Base-by-base conservation (phyloP, 2,888 invertebrate genomes). In the Apantesis nais region DNA sequence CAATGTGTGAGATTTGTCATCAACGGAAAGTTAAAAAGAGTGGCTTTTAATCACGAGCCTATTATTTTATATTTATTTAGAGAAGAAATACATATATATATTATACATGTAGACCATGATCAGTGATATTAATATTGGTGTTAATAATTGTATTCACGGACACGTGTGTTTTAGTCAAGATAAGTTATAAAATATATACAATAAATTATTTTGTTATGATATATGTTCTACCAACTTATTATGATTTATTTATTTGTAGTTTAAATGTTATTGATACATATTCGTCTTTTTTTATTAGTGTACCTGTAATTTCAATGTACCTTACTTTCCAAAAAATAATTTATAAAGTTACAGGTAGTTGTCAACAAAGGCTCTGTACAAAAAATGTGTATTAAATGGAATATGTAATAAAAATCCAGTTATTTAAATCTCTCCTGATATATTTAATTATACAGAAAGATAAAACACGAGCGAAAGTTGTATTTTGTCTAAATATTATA, bases 21-120 rank as follows among this genome's bases (percentile, higher is more conserved):
- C 78, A 82, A 66, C 77, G 74, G 62, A 73, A 69, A 67, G 71
- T 78, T 83, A 89, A 80, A 85, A 87, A 8, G 85, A 88, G 73
- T 29, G n/a, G 58, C 41, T 39, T 25, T 66, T 58, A 66, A 55
- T 14, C 29, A 55, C 5, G 9, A 25, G 25, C 25, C 55, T 52
- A 8, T 11, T 52, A n/a, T 11, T 55, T 55, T 12, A 1, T 3
- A 25, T 25, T 55, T 12, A 11, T 29, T 2, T 58, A 58, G 29
- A 29, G 1, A 58, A 58, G 8, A 58, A 1, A 29, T 58, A 14
- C 58, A 29, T 29, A 29, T 58, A 14, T 29, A 29, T 29, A 58
- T 29, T 58, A 29, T 29, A 44, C 19, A 11, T 19, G n/a, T 25
- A 55, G 29, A 16, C 16, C 1, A 58, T 16, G 29, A 25, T 58